Base-by-base conservation (phyloP, 2,888 invertebrate species). In the Carterocephalus palaemon region DNA sequence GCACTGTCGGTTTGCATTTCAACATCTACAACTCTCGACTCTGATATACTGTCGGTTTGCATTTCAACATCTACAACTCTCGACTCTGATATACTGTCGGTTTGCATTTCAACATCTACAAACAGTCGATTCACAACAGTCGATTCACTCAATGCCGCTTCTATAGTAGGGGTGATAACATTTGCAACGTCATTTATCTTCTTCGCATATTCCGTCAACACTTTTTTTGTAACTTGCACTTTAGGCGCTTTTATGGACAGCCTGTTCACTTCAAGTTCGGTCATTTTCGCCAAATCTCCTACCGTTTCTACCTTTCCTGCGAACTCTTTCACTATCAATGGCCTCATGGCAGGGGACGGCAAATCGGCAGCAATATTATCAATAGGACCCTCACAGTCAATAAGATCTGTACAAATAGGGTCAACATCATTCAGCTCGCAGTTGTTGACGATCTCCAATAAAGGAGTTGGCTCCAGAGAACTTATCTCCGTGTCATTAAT, bases 241-340 rank as follows among this genome's bases (percentile, higher is more conserved):
- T 87, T 88, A 8, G 88, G 87, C 0, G 82, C 71, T 53, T 82
- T 85, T 24, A 91, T 86, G 5, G 90, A 89, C 33, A 91, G 67
- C 51, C 89, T 78, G 33, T 88, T 88, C 1, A 91, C 71, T 68
- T 90, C 89, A 0, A 88, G 67, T 59, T 90, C 90, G 0, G 89
- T 88, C 64, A 90, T 64, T 50, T 75, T 87, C 0, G 91, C 91
- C 33, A 92, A 69, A 66, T 92, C 90, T 0, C 90, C 90, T 4
- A 92, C 62, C 0, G 89, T 90, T 13, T 67, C 69, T n/a, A 91
- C 73, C 36, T 80, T 88, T 0, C 75, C 81, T 33, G 75, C 70
- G 4, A 91, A 66, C 53, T 88, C 87, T 48, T 82, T 79, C 4
- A 84, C 62, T 2, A 91, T 67, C 46, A 86, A 68, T 1, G 68